These are phyloP conservation scores for Upupa epops DNA, from an alignment of 2,113 vertebrate genomes.

Conservation along the genomic window DNA sequence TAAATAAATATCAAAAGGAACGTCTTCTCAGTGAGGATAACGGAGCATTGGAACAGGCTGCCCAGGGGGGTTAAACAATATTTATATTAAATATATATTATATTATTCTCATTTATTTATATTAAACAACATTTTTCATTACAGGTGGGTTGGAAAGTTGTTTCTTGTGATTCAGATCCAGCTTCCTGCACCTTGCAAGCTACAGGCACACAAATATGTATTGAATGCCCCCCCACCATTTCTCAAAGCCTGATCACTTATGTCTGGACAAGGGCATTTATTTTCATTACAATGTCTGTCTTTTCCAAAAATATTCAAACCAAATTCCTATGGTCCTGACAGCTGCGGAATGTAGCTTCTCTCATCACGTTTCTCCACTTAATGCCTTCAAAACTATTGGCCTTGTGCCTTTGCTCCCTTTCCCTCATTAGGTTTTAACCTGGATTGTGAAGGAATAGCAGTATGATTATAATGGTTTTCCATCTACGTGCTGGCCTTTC, in stretches of 20 bases:
- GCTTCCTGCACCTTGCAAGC: neutral
- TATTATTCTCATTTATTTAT: no score
- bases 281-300: conserved; percentile 24
- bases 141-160: neutral
- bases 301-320: conserved; percentile 20
- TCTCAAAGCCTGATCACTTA: conserved; percentile 3
- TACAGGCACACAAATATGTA: neutral
- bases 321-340: conserved; percentile 4
- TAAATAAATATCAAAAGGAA: no score
- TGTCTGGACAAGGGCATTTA: conserved; percentile 18
- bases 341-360: conserved; percentile 28
- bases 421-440: neutral
- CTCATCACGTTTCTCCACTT: neutral
- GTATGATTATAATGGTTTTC: neutral
- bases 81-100: no score
- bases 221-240: neutral
- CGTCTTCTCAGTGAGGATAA: no score
- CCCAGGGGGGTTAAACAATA: no score
- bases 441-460: neutral
- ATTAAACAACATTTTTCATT: neutral
- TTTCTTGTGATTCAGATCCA: neutral
- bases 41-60: no score
- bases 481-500: neutral
- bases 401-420: neutral
- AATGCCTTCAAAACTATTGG: neutral